Base-by-base conservation (phyloP, 2,797 vertebrate genomes). In the Cirrhinus molitorella region DNA sequence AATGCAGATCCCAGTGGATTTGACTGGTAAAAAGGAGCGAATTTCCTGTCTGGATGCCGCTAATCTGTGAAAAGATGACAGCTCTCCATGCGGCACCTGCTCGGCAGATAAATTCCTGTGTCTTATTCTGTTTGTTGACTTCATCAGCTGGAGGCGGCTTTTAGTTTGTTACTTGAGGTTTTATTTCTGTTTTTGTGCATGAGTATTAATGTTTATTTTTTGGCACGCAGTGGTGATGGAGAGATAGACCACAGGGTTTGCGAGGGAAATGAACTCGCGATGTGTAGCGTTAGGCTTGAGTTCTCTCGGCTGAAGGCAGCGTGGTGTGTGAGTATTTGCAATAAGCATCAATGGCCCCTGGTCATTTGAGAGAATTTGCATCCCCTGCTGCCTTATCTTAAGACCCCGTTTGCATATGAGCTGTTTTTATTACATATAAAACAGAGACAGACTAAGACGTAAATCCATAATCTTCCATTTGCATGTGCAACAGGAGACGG, bases 331-430 rank as follows among this genome's bases (percentile, higher is more conserved):
- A 31, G 76, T 61, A 61, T 85, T 43, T 21, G 53, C 65, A 67
- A 25, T 78, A 83, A 77, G 78, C 63, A 80, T 81, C 85, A 78
- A 49, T 75, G 81, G 84, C 79, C 73, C 37, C 70, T 78, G 87
- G 85, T 84, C 76, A 70, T 71, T 59, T 79, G 72, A 40, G 45
- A 23, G 23, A 79, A 92, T 94, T 94, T 95, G 89, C 93, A 94
- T 94, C 85, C 79, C 84, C 88, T 91, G 83, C 45, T 90, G 90
- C 93, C 91, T 93, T 90, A 93, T 92, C 91, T 92, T 87, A 91
- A 93, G 91, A 85, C 65, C 75, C 57, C 59, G 91, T 94, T 95
- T 95, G 92, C 94, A 93, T 94, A 87, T 88, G 89, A 90, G 87
- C 92, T 93, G 86, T 90, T 85, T 92, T 92, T 92, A 85, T 91